Conservation (phyloP, 2,113 vertebrate genomes). For the Chlamydotis undulata region DNA sequence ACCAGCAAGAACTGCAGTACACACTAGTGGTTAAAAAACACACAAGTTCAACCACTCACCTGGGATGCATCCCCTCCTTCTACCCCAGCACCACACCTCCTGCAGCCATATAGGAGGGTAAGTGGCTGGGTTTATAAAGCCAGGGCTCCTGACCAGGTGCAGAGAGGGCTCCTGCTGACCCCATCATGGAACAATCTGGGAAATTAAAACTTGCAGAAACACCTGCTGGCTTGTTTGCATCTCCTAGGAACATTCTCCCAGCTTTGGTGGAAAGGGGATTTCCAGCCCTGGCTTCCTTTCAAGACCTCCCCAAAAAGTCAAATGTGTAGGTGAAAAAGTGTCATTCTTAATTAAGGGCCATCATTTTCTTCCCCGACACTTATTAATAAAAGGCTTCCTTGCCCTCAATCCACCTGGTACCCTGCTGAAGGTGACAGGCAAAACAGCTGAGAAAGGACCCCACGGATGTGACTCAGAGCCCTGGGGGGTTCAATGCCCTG, state of each 20-base stretch:
- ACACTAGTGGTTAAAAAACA: neutral
- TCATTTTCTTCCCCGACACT: neutral
- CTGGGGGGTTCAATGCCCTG: accelerated
- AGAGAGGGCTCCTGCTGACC: neutral
- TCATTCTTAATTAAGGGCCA: neutral
- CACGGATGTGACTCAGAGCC: accelerated
- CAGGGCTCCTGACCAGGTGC: neutral
- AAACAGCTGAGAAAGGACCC: neutral
- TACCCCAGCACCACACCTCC: neutral
- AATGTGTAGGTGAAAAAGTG: neutral
- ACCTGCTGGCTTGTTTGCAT: neutral
- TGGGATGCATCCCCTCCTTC: accelerated
- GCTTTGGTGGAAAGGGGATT: neutral
- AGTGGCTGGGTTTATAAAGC: neutral
- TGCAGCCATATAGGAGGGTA: accelerated
- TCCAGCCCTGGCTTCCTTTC: neutral
- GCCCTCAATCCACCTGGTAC: neutral
- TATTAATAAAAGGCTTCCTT: neutral
- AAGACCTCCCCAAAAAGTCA: neutral
- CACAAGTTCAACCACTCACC: neutral
- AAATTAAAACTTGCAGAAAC: neutral
- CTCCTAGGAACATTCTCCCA: neutral
- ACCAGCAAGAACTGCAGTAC: neutral
- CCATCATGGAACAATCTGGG: neutral
- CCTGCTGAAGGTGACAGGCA: neutral